Conservation (phyloP, 2,888 invertebrate species). For the Philonicus albiceps region DNA sequence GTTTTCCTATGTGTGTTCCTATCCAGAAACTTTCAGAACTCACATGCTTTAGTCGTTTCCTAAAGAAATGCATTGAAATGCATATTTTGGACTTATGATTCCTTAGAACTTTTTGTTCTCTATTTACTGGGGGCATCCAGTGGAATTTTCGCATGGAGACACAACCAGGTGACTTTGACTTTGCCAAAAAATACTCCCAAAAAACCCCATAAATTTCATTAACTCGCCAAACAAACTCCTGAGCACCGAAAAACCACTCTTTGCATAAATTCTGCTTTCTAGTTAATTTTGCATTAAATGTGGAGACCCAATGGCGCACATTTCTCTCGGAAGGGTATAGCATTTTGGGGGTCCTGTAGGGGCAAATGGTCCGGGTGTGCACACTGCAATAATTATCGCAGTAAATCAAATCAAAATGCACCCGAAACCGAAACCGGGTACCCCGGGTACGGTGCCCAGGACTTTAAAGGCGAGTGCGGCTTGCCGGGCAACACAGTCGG, state of each 20-base stretch:
- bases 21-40: not conserved
- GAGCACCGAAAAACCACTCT: not conserved
- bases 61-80: not conserved
- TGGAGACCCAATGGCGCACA: not conserved
- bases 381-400: conserved; percentile 11
- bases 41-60: not conserved
- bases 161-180: not conserved
- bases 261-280: not conserved
- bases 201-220: not conserved
- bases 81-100: not conserved
- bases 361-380: not conserved
- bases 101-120: not conserved
- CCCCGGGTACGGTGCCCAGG: not conserved
- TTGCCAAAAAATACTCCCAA: not conserved
- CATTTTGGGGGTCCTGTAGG: not conserved
- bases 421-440: not conserved
- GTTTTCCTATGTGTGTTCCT: not conserved
- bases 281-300: not conserved
- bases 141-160: not conserved
- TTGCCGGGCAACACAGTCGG: not conserved
- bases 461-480: not conserved
- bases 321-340: not conserved
- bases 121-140: not conserved
- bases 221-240: not conserved
- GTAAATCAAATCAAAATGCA: conserved; percentile 29